Conservation (phyloP, 2,888 invertebrate species). For the Watsonalla binaria region DNA sequence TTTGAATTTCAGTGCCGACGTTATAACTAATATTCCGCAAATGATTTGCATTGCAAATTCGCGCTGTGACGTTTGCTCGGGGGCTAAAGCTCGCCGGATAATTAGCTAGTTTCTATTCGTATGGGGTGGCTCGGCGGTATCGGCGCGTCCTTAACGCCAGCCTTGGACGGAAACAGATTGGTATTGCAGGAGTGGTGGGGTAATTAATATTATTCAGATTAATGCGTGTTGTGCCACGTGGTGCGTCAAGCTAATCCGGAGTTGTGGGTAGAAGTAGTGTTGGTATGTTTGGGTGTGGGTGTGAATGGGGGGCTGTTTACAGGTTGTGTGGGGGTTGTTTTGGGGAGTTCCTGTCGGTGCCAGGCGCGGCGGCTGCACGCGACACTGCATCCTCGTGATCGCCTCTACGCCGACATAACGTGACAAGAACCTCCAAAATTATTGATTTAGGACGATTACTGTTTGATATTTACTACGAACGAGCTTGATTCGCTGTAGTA, state of each 20-base stretch:
- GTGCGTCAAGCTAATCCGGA: constrained; percentile 31
- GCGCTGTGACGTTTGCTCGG: constrained; percentile 66
- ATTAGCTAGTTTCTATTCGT: constrained; percentile 77
- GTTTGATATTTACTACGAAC: constrained; percentile 29
- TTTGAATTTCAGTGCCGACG: constrained; percentile 74
- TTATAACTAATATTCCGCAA: constrained; percentile 74
- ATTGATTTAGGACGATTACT: constrained; percentile 27
- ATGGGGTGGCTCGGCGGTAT: constrained; percentile 46
- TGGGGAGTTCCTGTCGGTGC: constrained; percentile 73
- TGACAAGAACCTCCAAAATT: constrained; percentile 45
- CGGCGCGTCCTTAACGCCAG: constrained; percentile 56
- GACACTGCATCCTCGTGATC: constrained; percentile 34
- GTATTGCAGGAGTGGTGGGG: constrained; percentile 23
- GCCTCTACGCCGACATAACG: constrained; percentile 21
- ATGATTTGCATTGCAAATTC: constrained; percentile 78
- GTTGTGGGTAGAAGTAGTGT: constrained; percentile 32
- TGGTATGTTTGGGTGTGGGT: constrained; percentile 18
- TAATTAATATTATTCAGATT: constrained; percentile 40
- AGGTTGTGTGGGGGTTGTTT: constrained; percentile 46
- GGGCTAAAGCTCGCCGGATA: constrained; percentile 71
- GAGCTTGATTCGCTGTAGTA: background rate
- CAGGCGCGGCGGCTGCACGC: constrained; percentile 74
- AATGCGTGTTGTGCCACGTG: constrained; percentile 33
- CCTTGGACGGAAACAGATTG: constrained; percentile 28
- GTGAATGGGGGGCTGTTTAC: constrained; percentile 52